Conservation (phyloP, 1,140 invertebrate species). For the Hyles vespertilio region DNA sequence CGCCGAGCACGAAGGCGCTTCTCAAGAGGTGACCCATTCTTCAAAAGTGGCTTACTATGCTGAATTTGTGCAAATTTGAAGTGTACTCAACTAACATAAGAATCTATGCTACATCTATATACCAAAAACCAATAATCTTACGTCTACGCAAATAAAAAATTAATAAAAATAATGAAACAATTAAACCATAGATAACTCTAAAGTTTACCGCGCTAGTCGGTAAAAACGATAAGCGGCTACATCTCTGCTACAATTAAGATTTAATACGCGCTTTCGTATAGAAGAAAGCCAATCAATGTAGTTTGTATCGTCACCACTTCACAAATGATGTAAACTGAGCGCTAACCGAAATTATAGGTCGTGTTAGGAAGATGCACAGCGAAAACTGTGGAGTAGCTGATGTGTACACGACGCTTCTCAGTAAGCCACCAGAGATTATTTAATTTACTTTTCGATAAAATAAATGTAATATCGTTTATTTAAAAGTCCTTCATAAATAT, state of each 20-base stretch:
- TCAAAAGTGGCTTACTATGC: slow-evolving; percentile 48
- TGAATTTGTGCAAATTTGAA: slow-evolving; percentile 58
- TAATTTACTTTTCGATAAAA: too few relatives aligned
- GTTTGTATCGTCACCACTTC: slow-evolving; percentile 47
- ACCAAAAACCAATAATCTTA: slow-evolving; percentile 26
- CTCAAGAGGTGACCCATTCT: slow-evolving; percentile 64
- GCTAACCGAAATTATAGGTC: slow-evolving; percentile 68
- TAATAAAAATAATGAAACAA: slow-evolving; percentile 18
- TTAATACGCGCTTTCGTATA: slow-evolving; percentile 33
- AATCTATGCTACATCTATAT: slow-evolving; percentile 50
- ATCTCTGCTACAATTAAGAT: slow-evolving; percentile 48
- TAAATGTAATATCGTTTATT: too few relatives aligned
- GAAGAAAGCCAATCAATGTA: slow-evolving; percentile 52
- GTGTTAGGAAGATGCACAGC: slow-evolving; percentile 40
- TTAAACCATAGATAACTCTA: slow-evolving; percentile 22
- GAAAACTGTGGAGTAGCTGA: slow-evolving; percentile 34
- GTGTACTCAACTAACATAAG: slow-evolving; percentile 35
- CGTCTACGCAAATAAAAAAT: slow-evolving; percentile 26
- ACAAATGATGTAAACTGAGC: slow-evolving; percentile 57
- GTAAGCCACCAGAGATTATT: not conserved
- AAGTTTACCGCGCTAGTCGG: slow-evolving; percentile 64
- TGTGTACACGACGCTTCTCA: not conserved
- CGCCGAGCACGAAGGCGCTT: slow-evolving; percentile 53
- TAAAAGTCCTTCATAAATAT: too few relatives aligned
- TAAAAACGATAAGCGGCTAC: slow-evolving; percentile 54